A percentile compares a stretch with the other conserved stretches of the same genome.
These are phyloP conservation scores for Formica selysi DNA, from an alignment of 1,140 invertebrate genomes.

Conservation along the genomic window DNA sequence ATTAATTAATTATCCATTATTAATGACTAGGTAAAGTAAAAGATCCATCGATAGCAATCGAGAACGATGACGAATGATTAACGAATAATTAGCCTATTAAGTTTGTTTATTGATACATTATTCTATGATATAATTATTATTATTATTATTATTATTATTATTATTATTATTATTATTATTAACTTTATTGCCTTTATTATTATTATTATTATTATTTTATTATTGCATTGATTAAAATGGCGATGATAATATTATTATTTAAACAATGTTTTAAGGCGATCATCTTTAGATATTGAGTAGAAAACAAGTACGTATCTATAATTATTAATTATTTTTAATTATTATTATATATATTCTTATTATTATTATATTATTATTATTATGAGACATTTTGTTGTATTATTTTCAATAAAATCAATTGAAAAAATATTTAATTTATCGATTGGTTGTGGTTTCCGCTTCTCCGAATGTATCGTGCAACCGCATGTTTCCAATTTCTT, in stretches of 20 bases:
- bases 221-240: slow-evolving; percentile 76
- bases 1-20: slow-evolving; percentile 85
- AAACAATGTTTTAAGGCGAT: slow-evolving; percentile 85
- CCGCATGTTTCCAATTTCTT: slow-evolving; percentile 55
- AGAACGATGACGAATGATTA: slow-evolving; percentile 84
- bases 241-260: slow-evolving; percentile 84
- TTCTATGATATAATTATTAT: slow-evolving; percentile 84
- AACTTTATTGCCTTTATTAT: slow-evolving; percentile 84
- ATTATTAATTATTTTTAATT: slow-evolving; percentile 86
- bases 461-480: slow-evolving; percentile 46
- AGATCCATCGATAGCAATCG: slow-evolving; percentile 81
- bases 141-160: slow-evolving; percentile 82
- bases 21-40: slow-evolving; percentile 81
- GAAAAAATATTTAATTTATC: slow-evolving; percentile 83
- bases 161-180: slow-evolving; percentile 84
- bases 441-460: slow-evolving; percentile 68
- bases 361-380: slow-evolving; percentile 82
- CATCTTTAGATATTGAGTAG: slow-evolving; percentile 84
- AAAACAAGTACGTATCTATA: slow-evolving; percentile 85
- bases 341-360: slow-evolving; percentile 81
- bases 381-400: slow-evolving; percentile 87
- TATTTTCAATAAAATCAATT: slow-evolving; percentile 87
- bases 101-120: slow-evolving; percentile 86
- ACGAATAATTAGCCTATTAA: slow-evolving; percentile 84
- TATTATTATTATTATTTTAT: slow-evolving; percentile 79